A percentile compares a stretch with the other conserved stretches of the same genome.
phyloP scores from a whole-genome alignment of 2,113 vertebrate species.

The Copsychus sechellarum region DNA sequence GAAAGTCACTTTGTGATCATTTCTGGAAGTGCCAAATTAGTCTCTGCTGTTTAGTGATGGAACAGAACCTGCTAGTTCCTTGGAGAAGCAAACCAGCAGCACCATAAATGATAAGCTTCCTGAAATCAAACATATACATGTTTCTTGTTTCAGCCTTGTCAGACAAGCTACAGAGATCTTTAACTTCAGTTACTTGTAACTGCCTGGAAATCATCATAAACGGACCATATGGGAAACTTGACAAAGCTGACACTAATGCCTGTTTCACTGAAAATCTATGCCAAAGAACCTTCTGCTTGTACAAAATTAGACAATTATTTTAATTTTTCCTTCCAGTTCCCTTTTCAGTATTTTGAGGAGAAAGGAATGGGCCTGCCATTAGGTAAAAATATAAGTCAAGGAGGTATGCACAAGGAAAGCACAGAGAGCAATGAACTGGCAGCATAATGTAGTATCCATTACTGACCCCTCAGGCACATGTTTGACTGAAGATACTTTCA shows the following conservation, averaged over 20 bases:
- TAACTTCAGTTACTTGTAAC: constrained; percentile 33
- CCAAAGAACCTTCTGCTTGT: not conserved
- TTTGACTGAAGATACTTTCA: not conserved
- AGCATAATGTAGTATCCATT: not conserved
- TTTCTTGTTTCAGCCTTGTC: constrained; percentile 12
- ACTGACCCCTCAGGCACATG: not conserved
- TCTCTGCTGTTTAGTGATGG: not conserved
- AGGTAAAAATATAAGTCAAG: not conserved
- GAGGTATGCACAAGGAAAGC: not conserved
- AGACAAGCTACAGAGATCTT: not conserved
- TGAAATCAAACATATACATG: not conserved
- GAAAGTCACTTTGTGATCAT: not conserved
- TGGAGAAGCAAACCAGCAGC: not conserved
- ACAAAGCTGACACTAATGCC: constrained; percentile 31
- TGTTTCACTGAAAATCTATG: not conserved
- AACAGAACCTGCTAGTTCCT: not conserved
- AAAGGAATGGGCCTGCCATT: not conserved
- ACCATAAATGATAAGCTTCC: not conserved
- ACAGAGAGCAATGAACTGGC: not conserved
- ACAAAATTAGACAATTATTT: not conserved
- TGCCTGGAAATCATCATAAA: constrained; percentile 9
- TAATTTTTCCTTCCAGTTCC: not conserved
- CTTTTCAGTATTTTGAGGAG: not conserved
- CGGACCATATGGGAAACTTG: constrained; percentile 4
- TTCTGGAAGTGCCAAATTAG: not conserved